phyloP scores from a whole-genome alignment of 2,797 vertebrate genomes.

The Graptemys geographica region DNA sequence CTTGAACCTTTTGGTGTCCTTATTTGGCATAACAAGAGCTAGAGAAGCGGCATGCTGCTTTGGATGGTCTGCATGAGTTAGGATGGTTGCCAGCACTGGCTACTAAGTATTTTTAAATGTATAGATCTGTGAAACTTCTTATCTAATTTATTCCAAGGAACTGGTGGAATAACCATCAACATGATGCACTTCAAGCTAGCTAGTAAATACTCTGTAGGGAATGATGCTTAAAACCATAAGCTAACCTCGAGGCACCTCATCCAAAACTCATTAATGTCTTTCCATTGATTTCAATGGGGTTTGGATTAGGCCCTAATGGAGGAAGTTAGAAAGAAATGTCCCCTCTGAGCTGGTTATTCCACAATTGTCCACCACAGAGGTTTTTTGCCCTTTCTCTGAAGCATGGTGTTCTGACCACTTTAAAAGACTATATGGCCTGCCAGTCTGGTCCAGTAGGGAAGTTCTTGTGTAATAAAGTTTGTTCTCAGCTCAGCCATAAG shows the following conservation, averaged over 20 bases:
- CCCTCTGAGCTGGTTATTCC: neutral
- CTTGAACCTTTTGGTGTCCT: neutral
- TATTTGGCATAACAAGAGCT: neutral
- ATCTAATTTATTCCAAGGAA: neutral
- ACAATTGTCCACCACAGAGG: neutral
- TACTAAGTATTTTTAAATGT: neutral
- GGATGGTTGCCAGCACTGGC: neutral
- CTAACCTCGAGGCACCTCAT: neutral
- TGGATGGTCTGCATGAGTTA: neutral
- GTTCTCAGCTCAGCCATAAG: neutral
- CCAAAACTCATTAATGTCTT: neutral
- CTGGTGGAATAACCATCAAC: neutral
- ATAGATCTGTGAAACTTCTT: neutral
- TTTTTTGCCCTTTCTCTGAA: neutral
- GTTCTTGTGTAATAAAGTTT: neutral
- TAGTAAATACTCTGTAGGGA: neutral
- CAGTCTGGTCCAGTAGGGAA: neutral
- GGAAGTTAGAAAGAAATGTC: neutral
- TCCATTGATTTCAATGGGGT: neutral
- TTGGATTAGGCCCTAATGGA: neutral
- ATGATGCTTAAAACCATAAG: neutral
- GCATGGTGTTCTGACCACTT: neutral
- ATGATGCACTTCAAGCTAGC: neutral
- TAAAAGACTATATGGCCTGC: accelerated
- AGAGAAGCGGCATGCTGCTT: neutral